Evolutionary conservation across 2,888 invertebrate species (phyloP), one percentile per base, ranked within the genome.

Genomic region (Watsonalla cultraria): DNA sequence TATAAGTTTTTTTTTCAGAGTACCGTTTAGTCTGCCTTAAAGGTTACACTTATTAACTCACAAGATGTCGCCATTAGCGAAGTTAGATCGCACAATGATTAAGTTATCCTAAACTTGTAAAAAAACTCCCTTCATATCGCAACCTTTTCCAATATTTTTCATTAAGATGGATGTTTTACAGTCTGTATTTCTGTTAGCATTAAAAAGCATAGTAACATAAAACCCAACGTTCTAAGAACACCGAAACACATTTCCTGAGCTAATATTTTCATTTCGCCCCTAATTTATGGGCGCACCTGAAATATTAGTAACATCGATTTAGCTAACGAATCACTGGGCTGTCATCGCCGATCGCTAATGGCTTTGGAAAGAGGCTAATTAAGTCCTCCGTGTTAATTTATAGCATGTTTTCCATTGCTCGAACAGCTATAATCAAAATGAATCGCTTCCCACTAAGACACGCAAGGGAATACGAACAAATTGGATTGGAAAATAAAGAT

Each of bases 351-450:
- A 71, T 78, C 79, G 73, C 82, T 90, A 90, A 86, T 88, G 85
- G 86, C 80, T 89, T 90, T 87, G 85, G 83, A 74, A 84, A 83
- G 82, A 82, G 75, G 68, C 81, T 90, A 90, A 90, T 90, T 90
- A 90, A 90, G 87, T 82, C 85, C 77, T 86, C 76, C 65, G 70
- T 74, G 78, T 84, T 84, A 86, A 90, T 90, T 89, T 90, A 89
- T 85, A 72, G 84, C 76, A 80, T 82, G 86, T 87, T 86, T 83
- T 84, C 82, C 74, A 78, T 72, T 68, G 71, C 72, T 73, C 74
- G 68, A 82, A 82, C 80, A 78, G 78, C 81, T 74, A 83, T 88
- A 88, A 90, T 89, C 87, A 85, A 87, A 88, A 90, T 81, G 86
- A 89, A 90, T 90, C 84, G 87, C 70, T 80, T 72, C 74, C 71